phyloP scores from a whole-genome alignment of 2,888 invertebrate species.

The Limulus polyphemus region DNA sequence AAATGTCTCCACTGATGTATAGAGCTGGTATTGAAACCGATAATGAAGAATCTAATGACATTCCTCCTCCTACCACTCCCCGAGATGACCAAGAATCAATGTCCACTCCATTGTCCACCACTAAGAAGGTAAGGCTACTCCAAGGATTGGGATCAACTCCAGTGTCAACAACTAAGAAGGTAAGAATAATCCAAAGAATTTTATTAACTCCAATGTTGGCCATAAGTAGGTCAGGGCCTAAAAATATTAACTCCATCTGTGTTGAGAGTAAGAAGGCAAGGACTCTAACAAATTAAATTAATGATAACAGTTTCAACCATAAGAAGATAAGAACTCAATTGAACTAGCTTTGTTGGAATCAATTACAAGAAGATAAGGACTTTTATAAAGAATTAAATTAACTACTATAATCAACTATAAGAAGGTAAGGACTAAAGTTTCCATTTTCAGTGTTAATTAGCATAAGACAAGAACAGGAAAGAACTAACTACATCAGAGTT shows the following conservation, averaged over 20 bases:
- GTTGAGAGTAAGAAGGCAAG: background rate
- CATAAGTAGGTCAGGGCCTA: background rate
- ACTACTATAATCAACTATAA: too few species aligned
- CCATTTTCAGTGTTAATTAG: too few species aligned
- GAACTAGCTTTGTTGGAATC: too few species aligned
- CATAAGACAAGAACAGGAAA: too few species aligned
- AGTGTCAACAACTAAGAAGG: slow-evolving; percentile 30
- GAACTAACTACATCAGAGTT: too few species aligned
- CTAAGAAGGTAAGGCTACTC: slow-evolving; percentile 15
- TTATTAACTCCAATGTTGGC: background rate
- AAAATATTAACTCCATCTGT: slow-evolving; percentile 2
- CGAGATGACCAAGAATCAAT: slow-evolving; percentile 14
- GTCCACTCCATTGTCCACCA: slow-evolving; percentile 8
- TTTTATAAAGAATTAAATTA: too few species aligned
- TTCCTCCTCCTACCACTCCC: slow-evolving; percentile 47
- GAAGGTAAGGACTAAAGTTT: too few species aligned
- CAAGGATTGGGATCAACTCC: slow-evolving; percentile 2
- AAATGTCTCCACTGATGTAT: slow-evolving; percentile 41
- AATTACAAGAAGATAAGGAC: too few species aligned
- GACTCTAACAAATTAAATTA: background rate
- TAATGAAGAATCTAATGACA: slow-evolving; percentile 67
- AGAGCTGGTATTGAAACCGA: slow-evolving; percentile 32
- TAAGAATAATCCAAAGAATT: slow-evolving; percentile 18
- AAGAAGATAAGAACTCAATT: too few species aligned
- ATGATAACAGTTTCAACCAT: background rate